Conservation (phyloP, 2,888 invertebrate genomes). For the Oxystoma pomonae region DNA sequence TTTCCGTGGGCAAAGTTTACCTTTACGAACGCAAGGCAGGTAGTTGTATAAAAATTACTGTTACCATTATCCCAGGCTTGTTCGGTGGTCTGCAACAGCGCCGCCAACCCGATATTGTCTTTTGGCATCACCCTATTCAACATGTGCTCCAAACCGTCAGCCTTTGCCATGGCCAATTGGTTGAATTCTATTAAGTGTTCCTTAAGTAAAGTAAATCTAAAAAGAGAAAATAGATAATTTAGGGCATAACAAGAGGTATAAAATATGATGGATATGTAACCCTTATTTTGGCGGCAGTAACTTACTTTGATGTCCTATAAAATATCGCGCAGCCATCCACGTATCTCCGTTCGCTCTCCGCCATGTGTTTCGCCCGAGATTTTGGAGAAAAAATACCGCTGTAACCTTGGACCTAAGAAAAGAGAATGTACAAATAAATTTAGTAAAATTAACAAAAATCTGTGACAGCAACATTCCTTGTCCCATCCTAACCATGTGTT, state of each 20-base stretch:
- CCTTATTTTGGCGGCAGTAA: constrained; percentile 4
- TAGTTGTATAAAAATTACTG: too few species aligned
- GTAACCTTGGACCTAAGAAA: constrained; percentile 64
- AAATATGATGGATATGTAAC: not conserved
- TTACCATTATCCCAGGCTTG: constrained; percentile 88
- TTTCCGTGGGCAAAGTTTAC: too few species aligned
- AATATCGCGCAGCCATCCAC: constrained; percentile 99
- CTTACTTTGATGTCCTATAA: constrained; percentile 88
- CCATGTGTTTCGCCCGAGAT: constrained; percentile 97
- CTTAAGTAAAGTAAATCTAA: constrained; percentile 89
- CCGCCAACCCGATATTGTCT: constrained; percentile 97
- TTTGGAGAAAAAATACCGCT: constrained; percentile 98
- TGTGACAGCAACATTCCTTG: too few species aligned
- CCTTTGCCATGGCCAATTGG: constrained; percentile 97
- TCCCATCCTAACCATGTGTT: too few species aligned
- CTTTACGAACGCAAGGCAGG: too few species aligned
- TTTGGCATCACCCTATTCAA: constrained; percentile 98
- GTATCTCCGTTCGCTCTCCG: constrained; percentile 91
- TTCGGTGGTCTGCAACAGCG: constrained; percentile 91
- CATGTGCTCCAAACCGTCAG: constrained; percentile 98
- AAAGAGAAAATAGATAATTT: constrained; percentile 28
- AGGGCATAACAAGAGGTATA: not conserved
- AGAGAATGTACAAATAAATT: too few species aligned
- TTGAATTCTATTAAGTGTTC: constrained; percentile 98
- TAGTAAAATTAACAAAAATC: too few species aligned